Evolutionary conservation across 2,797 vertebrate species (phyloP).

Genomic region (Chloroceryle inda): DNA sequence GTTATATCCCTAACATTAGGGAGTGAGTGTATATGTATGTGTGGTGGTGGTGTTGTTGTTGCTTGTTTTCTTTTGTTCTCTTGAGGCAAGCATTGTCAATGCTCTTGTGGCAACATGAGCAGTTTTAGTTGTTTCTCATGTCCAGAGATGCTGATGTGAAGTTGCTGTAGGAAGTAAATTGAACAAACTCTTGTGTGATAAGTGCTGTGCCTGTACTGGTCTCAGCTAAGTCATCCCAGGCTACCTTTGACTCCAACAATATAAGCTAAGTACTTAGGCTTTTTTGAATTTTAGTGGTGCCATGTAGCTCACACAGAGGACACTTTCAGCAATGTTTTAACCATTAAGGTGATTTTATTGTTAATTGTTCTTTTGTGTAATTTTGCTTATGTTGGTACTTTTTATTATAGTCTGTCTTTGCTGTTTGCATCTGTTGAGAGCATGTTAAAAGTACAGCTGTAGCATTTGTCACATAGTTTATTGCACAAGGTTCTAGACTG

Average conservation of each 20-base stretch:
- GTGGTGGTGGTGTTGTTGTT: background rate
- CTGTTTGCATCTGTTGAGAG: background rate
- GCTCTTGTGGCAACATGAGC: background rate
- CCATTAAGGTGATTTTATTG: background rate
- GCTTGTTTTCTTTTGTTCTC: background rate
- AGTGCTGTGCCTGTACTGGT: fast-evolving
- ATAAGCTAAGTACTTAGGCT: background rate
- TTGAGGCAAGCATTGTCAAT: background rate
- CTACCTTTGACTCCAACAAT: background rate
- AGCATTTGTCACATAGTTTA: background rate
- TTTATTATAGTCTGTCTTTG: background rate
- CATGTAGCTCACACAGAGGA: background rate
- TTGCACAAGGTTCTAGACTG: background rate
- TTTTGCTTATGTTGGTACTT: background rate
- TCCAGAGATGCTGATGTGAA: background rate
- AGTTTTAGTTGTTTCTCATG: background rate
- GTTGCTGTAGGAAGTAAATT: background rate
- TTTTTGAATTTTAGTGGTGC: background rate
- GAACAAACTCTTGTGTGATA: background rate
- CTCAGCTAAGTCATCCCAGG: background rate
- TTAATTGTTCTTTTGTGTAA: background rate
- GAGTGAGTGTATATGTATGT: background rate
- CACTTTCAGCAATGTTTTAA: background rate
- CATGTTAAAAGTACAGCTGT: background rate
- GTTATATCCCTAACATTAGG: background rate